Evolutionary conservation across 2,888 invertebrate genomes (phyloP).

Genomic region (Carcina quercana): DNA sequence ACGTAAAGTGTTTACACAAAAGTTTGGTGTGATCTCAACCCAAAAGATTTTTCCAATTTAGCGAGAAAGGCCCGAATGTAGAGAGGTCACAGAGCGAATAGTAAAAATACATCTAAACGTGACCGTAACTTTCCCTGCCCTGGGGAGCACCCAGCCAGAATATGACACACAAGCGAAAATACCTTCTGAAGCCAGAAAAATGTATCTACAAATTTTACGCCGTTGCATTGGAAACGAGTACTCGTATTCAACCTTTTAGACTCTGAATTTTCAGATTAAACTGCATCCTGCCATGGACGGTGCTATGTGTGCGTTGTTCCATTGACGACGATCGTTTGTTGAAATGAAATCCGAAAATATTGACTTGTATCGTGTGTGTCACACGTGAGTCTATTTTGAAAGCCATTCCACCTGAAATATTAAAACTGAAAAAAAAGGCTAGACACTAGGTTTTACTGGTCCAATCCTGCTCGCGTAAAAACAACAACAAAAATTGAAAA

Average conservation of each 20-base stretch:
- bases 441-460: too few species aligned
- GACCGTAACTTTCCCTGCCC: constrained; percentile 44
- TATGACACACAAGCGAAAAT: constrained; percentile 46
- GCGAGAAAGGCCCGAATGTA: constrained; percentile 43
- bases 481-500: too few species aligned
- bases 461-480: too few species aligned
- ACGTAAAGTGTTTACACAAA: constrained; percentile 38
- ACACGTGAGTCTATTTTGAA: too few species aligned
- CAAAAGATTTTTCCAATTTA: constrained; percentile 55
- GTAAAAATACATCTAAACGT: constrained; percentile 52
- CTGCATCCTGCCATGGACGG: too few species aligned
- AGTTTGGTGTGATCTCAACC: constrained; percentile 39
- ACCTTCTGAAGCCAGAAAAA: constrained; percentile 33
- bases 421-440: too few species aligned
- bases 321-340: too few species aligned
- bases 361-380: too few species aligned
- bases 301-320: too few species aligned
- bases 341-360: too few species aligned
- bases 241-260: constrained; percentile 18
- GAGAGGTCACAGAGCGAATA: constrained; percentile 48
- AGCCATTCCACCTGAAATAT: too few species aligned
- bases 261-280: constrained; percentile 8
- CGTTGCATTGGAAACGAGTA: too few species aligned
- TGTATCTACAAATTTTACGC: constrained; percentile 27
- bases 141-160: constrained; percentile 29